Base-by-base conservation (phyloP, 2,797 vertebrate species). In the Babyrousa celebensis region DNA sequence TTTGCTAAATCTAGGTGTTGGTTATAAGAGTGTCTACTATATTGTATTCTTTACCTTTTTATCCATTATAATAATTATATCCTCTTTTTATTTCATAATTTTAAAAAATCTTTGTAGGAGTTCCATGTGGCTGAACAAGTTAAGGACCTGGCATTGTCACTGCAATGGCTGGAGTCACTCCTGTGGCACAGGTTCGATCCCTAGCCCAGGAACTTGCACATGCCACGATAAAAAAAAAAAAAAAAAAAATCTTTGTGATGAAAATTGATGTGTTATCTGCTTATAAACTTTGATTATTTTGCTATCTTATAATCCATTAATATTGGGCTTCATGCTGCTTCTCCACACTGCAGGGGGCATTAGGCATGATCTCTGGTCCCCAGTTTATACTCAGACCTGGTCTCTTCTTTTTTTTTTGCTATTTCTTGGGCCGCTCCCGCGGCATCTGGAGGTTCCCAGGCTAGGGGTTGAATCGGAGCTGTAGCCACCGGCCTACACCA, bases 1-100 rank as follows among this genome's bases (percentile, higher is more conserved):
- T 83, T 77, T 95, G 25, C 70, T 86, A 71, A 83, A 23, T 77
- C 75, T 90, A 82, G 18, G 27, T 68, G 18, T 60, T 86, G 32
- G 21, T 25, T 60, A 65, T 56, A 72, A 84, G 63, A 78, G 6
- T 84, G 16, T 85, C 58, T 89, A 36, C 58, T 68, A 20, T 74
- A 27, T 67, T 65, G 62, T 68, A 12, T 68, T 72, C n/a, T 91
- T 78, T 67, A 71, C 29, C 32, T 79, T 77, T 91, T 94, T 79
- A 84, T 54, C 71, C 36, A 3, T 36, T 36, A 36, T 36, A 36
- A 36, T 36, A 36, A 36, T 36, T 36, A 36, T 36, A 36, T 36
- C 36, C 36, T 36, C 43, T 48, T 48, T 48, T 48, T 48, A 48
- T 48, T 48, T 48, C 6, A 6, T 48, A 48, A 48, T 48, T 7